phyloP scores from a whole-genome alignment of 2,888 invertebrate genomes.

The Drosophila mayaguana region DNA sequence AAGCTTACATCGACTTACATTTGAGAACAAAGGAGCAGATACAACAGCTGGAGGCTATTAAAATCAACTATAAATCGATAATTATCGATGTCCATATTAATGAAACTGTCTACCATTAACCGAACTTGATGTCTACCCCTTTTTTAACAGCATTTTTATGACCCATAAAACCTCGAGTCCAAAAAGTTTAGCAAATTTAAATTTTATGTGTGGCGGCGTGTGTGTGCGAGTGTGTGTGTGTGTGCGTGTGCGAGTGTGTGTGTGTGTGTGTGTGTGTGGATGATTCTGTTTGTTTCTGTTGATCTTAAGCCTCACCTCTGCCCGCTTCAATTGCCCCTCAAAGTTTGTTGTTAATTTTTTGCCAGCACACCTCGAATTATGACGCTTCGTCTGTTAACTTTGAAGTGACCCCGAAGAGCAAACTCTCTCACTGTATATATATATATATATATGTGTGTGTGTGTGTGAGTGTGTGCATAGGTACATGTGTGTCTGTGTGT shows the following conservation, averaged over 20 bases:
- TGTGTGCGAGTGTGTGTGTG: neutral
- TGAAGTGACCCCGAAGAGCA: neutral
- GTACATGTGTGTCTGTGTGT: constrained; percentile 8
- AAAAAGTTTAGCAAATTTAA: constrained; percentile 9
- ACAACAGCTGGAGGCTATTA: neutral
- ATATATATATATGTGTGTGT: constrained; percentile 1
- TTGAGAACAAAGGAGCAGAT: neutral
- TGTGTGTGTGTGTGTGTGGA: neutral
- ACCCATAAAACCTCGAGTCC: neutral
- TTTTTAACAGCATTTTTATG: constrained; percentile 3
- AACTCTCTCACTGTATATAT: neutral
- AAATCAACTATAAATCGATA: constrained; percentile 1
- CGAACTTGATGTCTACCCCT: neutral
- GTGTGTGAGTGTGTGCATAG: constrained; percentile 7
- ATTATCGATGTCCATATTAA: neutral
- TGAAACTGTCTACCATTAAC: neutral
- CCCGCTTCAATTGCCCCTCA: constrained; percentile 2
- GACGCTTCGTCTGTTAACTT: constrained; percentile 12
- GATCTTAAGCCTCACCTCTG: neutral
- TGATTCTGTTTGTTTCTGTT: neutral
- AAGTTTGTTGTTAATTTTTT: constrained; percentile 12
- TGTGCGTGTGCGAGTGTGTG: neutral
- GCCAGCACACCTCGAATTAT: constrained; percentile 9
- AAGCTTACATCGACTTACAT: neutral
- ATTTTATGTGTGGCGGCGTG: neutral